A percentile compares a stretch with the other conserved stretches of the same genome.
These are phyloP conservation scores for Leptonema lineaticorne DNA, from an alignment of 1,140 invertebrate genomes.

Conservation along the genomic window DNA sequence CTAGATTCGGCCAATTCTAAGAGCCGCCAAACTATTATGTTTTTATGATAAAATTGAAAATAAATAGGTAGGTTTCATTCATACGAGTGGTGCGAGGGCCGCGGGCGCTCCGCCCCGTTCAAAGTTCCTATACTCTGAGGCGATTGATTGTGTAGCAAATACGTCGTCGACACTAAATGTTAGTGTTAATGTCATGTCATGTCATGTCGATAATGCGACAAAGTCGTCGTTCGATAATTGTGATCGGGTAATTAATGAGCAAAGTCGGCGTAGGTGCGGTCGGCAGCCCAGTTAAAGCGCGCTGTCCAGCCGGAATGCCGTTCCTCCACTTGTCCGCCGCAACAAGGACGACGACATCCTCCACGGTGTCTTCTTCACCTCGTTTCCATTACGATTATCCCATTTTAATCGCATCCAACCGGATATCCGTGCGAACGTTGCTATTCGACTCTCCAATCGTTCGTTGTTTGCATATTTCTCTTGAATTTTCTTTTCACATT, in stretches of 20 bases:
- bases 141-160: slow-evolving; percentile 22
- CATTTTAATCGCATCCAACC: too few species aligned
- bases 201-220: neutral
- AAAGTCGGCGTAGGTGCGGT: slow-evolving; percentile 8
- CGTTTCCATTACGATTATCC: too few species aligned
- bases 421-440: too few species aligned
- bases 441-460: too few species aligned
- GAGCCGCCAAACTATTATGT: slow-evolving; percentile 1
- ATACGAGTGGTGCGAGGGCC: too few species aligned
- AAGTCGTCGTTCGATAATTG: neutral
- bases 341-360: slow-evolving; percentile 6
- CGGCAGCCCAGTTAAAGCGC: slow-evolving; percentile 21
- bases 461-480: too few species aligned
- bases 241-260: neutral
- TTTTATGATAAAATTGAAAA: too few species aligned
- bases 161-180: slow-evolving; percentile 8
- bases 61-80: too few species aligned
- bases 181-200: neutral
- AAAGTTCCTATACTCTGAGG: slow-evolving; percentile 20
- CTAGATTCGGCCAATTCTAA: slow-evolving; percentile 2
- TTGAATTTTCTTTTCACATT: too few species aligned
- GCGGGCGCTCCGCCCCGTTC: too few species aligned
- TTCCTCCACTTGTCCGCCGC: slow-evolving; percentile 15
- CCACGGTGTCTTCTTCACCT: too few species aligned
- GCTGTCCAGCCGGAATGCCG: slow-evolving; percentile 19